Evolutionary conservation across 2,888 invertebrate genomes (phyloP), one percentile per base, ranked within the genome.

Genomic region (Entomobrya proxima): DNA sequence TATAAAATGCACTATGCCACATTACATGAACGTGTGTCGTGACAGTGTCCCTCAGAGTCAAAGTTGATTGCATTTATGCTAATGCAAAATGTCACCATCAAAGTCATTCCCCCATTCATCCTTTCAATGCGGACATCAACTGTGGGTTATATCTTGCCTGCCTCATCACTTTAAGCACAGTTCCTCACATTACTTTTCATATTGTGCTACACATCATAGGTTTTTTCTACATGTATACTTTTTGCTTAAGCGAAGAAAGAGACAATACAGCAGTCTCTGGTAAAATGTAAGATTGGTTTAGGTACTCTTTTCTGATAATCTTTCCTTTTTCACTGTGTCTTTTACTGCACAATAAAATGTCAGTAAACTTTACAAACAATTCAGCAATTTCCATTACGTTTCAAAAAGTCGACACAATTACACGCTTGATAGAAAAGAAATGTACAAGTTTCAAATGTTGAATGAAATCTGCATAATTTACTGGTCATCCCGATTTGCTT

Each of bases 401-500:
- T 72, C 47, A 80, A 79, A 76, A 64, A 79, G 61, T 61, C 44
- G 67, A 79, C 35, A 72, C 50, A 24, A 58, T 74, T 58, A 11
- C 15, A 7, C 37, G 40, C 64, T 18, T 44, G 64, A 32, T 47
- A 58, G 18, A 58, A 40, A 11, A 58, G 37, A 6, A 21, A 58
- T n/a, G n/a, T 13, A 58, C 37, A 58, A 47, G 44, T 32, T 74
- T 0, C 32, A 69, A 52, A 76, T 61, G 75, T 75, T 52, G 37
- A 64, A 67, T 40, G 64, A 52, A 80, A 83, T 83, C 79, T 78
- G 79, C 78, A 83, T 83, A 86, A 76, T 86, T 83, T 32, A 74
- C 83, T 52, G 83, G 78, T 78, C 67, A 82, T 83, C 72, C 75
- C 75, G 86, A 86, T 86, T 86, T 82, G 86, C 78, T 76, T 72